Percentiles rank a stretch among this genome's conserved stretches.
Conservation (phyloP, 2,888 invertebrate genomes). For the Drosophila ustulata region DNA sequence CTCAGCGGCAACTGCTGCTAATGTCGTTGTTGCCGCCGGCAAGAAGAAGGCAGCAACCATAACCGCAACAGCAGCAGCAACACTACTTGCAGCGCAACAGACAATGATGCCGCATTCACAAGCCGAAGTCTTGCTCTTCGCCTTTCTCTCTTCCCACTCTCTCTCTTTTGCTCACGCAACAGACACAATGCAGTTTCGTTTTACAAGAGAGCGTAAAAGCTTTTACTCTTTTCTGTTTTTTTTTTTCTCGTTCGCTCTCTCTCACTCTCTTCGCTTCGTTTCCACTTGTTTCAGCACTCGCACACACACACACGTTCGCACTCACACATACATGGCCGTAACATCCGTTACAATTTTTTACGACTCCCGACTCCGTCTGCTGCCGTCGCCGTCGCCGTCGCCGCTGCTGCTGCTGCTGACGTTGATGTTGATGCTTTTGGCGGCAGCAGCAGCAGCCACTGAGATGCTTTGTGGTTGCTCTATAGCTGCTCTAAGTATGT, state of each 20-base stretch:
- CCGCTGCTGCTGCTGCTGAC: constrained; percentile 59
- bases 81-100: constrained; percentile 50
- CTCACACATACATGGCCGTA: constrained; percentile 75
- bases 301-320: constrained; percentile 15
- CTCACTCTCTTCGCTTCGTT: constrained; percentile 58
- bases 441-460: constrained; percentile 52
- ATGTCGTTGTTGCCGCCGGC: constrained; percentile 50
- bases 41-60: constrained; percentile 41
- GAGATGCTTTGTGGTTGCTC: constrained; percentile 64
- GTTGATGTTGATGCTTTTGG: constrained; percentile 75
- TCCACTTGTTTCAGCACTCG: constrained; percentile 71
- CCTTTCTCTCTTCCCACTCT: background rate
- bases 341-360: constrained; percentile 81
- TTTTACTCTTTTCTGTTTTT: constrained; percentile 32
- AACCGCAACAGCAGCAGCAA: constrained; percentile 61
- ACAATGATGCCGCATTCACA: constrained; percentile 63
- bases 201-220: constrained; percentile 67
- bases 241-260: constrained; percentile 2
- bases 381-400: too few relatives aligned
- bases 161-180: constrained; percentile 43
- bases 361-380: constrained; percentile 64
- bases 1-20: constrained; percentile 43
- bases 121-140: constrained; percentile 13
- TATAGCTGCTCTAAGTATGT: constrained; percentile 48
- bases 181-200: constrained; percentile 67